Evolutionary conservation across 2,797 vertebrate genomes (phyloP).

Genomic region (Graptemys geographica): DNA sequence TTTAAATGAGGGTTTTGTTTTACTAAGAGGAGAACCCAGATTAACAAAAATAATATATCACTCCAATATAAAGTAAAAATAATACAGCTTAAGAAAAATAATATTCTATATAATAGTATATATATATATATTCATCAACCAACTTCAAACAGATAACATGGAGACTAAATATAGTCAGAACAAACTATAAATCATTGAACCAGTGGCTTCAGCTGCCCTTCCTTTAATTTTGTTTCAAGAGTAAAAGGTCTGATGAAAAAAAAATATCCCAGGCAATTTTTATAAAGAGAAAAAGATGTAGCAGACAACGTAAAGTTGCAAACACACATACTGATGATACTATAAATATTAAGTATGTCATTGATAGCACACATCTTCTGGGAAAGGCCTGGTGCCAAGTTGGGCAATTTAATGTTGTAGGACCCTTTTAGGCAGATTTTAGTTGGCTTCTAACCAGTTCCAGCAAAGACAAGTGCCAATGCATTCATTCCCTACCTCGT

Average conservation of each 20-base stretch:
- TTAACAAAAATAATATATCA: not conserved
- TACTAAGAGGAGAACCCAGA: not conserved
- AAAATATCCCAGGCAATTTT: slow-evolving; percentile 45
- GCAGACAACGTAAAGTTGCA: slow-evolving; percentile 67
- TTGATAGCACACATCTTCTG: slow-evolving; percentile 77
- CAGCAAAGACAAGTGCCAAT: slow-evolving; percentile 79
- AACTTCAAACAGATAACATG: slow-evolving; percentile 16
- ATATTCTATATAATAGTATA: no score
- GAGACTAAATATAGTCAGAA: not conserved
- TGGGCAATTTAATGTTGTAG: slow-evolving; percentile 78
- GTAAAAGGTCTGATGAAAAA: slow-evolving; percentile 6
- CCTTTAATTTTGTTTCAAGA: not conserved
- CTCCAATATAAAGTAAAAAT: slow-evolving; percentile 9
- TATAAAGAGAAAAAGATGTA: slow-evolving; percentile 40
- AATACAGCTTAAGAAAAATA: slow-evolving; percentile 44
- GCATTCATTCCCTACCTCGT: slow-evolving; percentile 81
- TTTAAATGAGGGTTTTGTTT: slow-evolving; percentile 6
- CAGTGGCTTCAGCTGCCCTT: not conserved
- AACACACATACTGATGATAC: slow-evolving; percentile 74
- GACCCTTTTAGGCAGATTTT: slow-evolving; percentile 83
- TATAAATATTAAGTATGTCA: slow-evolving; percentile 79
- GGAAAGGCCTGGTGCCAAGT: slow-evolving; percentile 76
- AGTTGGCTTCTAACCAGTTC: slow-evolving; percentile 82
- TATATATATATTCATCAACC: slow-evolving; percentile 40
- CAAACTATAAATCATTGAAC: not conserved